Conservation (phyloP, 2,797 vertebrate species). For the Phyllotis vaccarum region DNA sequence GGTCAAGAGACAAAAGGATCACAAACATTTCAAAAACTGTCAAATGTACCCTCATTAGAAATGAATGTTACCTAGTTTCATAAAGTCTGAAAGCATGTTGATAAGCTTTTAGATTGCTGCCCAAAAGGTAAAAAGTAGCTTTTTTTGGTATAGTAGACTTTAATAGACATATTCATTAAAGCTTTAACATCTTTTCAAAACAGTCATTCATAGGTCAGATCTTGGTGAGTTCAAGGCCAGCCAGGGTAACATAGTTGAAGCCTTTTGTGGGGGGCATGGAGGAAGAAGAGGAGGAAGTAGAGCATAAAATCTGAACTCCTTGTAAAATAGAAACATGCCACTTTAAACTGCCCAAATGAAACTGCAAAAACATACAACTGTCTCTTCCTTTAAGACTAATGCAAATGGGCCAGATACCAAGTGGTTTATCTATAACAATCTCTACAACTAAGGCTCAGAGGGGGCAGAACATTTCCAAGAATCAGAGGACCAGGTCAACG, state of each 20-base stretch:
- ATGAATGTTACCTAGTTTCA: not conserved
- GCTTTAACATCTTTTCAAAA: conserved; percentile 9
- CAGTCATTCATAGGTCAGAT: not conserved
- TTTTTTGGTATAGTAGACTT: not conserved
- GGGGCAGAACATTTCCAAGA: not conserved
- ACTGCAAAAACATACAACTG: not conserved
- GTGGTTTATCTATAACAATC: not conserved
- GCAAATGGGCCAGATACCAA: not conserved
- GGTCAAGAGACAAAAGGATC: conserved; percentile 63
- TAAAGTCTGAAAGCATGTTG: not conserved
- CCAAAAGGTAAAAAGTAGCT: not conserved
- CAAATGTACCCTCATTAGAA: conserved; percentile 2
- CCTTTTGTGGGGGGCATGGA: not conserved
- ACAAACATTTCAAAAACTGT: conserved; percentile 36
- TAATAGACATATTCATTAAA: not conserved
- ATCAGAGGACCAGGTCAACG: not conserved
- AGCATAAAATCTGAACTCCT: not conserved
- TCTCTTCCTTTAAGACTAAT: not conserved
- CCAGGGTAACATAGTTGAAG: not conserved
- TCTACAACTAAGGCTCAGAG: not conserved
- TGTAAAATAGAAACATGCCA: not conserved
- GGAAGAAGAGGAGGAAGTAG: not conserved
- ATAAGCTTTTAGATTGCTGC: conserved; percentile 19
- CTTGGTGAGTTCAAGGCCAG: not conserved
- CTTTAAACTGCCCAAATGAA: not conserved